Base-by-base conservation (phyloP, 2,797 vertebrate genomes). In the Acrocephalus scirpaceus region DNA sequence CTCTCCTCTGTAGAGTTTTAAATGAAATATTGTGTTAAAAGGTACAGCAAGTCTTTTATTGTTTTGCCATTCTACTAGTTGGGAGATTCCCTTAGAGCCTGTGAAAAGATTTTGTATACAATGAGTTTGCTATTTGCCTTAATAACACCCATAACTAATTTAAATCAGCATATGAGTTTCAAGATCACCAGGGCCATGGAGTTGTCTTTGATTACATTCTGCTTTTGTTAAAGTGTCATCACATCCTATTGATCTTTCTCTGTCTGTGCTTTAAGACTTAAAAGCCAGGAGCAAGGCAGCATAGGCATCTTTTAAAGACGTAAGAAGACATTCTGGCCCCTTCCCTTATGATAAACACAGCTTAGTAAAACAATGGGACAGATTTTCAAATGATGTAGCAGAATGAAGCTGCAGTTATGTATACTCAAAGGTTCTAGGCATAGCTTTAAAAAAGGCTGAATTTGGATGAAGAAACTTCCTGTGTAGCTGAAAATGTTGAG, bases 201-300 rank as follows among this genome's bases (percentile, higher is more conserved):
- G 44, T 22, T 87, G 21, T 80, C 73, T 96, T 75, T 91, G 79
- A 78, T 96, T 90, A 15, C 36, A 18, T 65, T 93, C 70, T 90
- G 45, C 70, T 81, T 94, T 80, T 67, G 45, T 67, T 82, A 73
- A 83, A 47, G 61, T 75, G 36, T 92, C 83, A 69, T 82, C 45
- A 45, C 85, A 81, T 67, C 85, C 86, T 93, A 91, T 91, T 94
- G 91, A 95, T 95, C 84, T 73, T 73, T 73, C 29, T 50, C 48
- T 75, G 62, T 80, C 88, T 88, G 34, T 58, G 29, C 51, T 82
- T 92, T 48, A 79, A 87, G 64, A 61, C 58, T 89, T 92, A 88
- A 97, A 88, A 88, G 60, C 34, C n/a, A n/a, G 38, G 40, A 89
- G 51, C 32, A 95, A 85, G 64, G 38, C 65, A 91, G 26, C 44